Evolutionary conservation across 2,113 vertebrate species (phyloP), one percentile per base, ranked within the genome.

Genomic region (Nansenia antarctica): DNA sequence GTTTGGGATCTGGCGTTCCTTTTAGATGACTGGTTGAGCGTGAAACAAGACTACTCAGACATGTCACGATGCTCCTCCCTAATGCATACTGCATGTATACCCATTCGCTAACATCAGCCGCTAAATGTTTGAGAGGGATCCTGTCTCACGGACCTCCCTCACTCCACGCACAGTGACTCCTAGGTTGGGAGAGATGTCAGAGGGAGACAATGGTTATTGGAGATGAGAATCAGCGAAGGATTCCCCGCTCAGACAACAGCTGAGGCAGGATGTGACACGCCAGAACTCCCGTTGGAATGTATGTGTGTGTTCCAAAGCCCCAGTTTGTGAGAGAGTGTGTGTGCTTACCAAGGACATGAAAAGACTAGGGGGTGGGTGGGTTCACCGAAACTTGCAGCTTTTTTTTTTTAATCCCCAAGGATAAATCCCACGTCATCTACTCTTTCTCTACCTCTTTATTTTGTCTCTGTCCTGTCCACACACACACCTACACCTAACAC

Each of bases 181-280:
- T n/a, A n/a, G n/a, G n/a, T n/a, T n/a, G 34, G 1, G 1, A 35
- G 1, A 35, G 34, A 35, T 57, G n/a, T 35, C 15, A 29, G 20
- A 69, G 62, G 11, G 34, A 1, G 1, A 35, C 6, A 35, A 9
- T 1, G 53, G 54, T 59, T 53, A n/a, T 24, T 65, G 26, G 14
- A 9, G 63, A 65, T 65, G 73, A 77, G 60, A 69, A 62, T 55
- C 72, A 82, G 68, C 71, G 72, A 87, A 80, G 64, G 64, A 60
- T 54, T 69, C 31, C 71, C 70, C 60, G 80, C 83, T 85, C 80
- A 83, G 81, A 82, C 72, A 65, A 80, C 77, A 80, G 79, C 80
- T 55, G 74, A 85, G 86, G 74, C 90, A 88, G 88, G 90, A 91
- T 88, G 74, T 82, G 85, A 88, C 89, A 89, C n/a, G 88, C 77